Evolutionary conservation across 2,113 vertebrate species (phyloP), one percentile per base, ranked within the genome.

Genomic region (Leucoraja erinaceus): DNA sequence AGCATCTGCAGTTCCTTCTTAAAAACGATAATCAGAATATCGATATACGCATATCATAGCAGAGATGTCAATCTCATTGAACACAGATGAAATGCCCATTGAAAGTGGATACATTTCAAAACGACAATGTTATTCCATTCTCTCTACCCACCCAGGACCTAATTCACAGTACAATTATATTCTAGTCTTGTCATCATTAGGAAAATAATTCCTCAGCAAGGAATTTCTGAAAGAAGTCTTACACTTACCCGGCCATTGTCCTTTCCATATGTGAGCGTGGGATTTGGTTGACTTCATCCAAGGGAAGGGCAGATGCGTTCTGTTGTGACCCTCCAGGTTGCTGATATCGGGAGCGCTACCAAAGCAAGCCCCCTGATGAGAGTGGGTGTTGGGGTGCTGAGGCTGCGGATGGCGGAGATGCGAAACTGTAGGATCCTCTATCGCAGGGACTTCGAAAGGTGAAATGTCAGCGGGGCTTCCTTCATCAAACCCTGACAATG

Each of bases 201-300:
- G 3, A 54, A 72, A 91, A 72, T 11, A 90, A 91, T 72, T 70
- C 31, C 88, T 20, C 38, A 47, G 38, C 38, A 3, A 47, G 38
- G 38, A 47, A 47, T 68, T 9, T 33, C 59, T 68, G 11, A 7
- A 63, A 38, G 38, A 18, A 14, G 28, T 47, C 20, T 38, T 18
- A 7, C 74, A 93, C 96, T 97, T 98, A 99, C 98, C 98, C 95
- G 98, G 93, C 98, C 98, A 99, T 94, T 98, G 98, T 93, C 97
- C 97, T 94, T 98, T 99, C 98, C 98, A 99, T 86, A 97, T 94
- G 94, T 97, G 96, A 8, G 96, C 94, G 93, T 99, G 98, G 61
- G 98, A 98, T 93, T 99, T 99, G 54, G 98, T 99, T 88, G 97
- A 98, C 95, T 99, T 99, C 98, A 99, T 99, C 98, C 98, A 99